phyloP scores from a whole-genome alignment of 1,140 invertebrate genomes.

The Aleiodes sp. region DNA sequence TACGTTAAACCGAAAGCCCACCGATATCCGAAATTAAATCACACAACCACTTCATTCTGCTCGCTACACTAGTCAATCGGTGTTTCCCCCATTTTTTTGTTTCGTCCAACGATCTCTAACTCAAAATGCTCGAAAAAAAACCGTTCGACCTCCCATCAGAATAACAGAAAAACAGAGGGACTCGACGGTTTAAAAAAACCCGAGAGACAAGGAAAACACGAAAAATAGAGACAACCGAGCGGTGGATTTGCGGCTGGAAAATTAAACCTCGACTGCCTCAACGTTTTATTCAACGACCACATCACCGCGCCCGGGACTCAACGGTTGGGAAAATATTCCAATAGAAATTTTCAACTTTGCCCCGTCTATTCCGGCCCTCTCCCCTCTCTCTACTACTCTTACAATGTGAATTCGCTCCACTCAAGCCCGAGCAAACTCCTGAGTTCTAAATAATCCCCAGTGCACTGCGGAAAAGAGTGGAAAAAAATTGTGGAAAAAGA shows the following conservation, averaged over 20 bases:
- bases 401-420: not conserved
- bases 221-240: constrained; percentile 13
- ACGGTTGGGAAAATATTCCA: constrained; percentile 16
- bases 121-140: constrained; percentile 12
- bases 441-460: constrained; percentile 9
- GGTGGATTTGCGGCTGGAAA: constrained; percentile 32
- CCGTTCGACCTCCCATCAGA: too few relatives aligned
- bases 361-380: not conserved
- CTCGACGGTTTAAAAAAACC: too few relatives aligned
- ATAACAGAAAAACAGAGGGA: not conserved
- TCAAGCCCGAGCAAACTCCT: constrained; percentile 1
- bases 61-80: not conserved
- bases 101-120: not conserved
- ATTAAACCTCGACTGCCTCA: constrained; percentile 36
- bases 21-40: constrained; percentile 5
- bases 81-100: constrained; percentile 22
- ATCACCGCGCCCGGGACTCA: not conserved
- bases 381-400: not conserved
- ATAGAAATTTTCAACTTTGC: constrained; percentile 14
- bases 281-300: not conserved
- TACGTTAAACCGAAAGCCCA: not conserved
- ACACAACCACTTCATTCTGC: not conserved
- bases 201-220: constrained; percentile 23
- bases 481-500: not conserved
- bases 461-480: not conserved